These are phyloP conservation scores for Cossypha dichroa DNA, from an alignment of 2,797 vertebrate species.

Conservation along the genomic window DNA sequence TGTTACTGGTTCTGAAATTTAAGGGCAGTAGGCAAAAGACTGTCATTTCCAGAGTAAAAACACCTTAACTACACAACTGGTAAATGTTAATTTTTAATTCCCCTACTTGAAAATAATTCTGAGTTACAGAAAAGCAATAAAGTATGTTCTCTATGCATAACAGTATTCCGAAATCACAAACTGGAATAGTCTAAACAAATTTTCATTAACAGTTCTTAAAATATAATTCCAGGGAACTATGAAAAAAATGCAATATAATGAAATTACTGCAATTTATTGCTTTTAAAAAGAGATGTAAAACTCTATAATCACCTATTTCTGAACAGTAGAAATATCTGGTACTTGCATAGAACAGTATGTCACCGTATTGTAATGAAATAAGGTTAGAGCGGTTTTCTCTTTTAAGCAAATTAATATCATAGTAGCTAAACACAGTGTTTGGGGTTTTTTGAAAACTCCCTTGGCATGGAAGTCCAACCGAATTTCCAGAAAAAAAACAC, in stretches of 20 bases:
- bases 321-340: background rate
- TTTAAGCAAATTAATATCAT: background rate
- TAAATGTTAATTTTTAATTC: background rate
- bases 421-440: background rate
- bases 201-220: background rate
- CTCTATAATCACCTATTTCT: background rate
- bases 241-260: background rate
- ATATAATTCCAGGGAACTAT: background rate
- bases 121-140: background rate
- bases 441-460: accelerated
- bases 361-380: background rate
- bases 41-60: background rate
- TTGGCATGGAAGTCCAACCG: background rate
- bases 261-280: background rate
- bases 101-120: background rate
- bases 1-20: constrained; percentile 91
- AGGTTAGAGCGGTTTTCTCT: background rate
- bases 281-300: background rate
- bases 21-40: background rate
- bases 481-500: background rate
- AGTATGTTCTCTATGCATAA: background rate
- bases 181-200: background rate
- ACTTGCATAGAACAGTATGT: background rate
- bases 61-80: background rate
- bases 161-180: background rate